Percentiles rank a stretch among this genome's conserved stretches.
Conservation (phyloP, 2,797 vertebrate species). For the Perodicticus potto region DNA sequence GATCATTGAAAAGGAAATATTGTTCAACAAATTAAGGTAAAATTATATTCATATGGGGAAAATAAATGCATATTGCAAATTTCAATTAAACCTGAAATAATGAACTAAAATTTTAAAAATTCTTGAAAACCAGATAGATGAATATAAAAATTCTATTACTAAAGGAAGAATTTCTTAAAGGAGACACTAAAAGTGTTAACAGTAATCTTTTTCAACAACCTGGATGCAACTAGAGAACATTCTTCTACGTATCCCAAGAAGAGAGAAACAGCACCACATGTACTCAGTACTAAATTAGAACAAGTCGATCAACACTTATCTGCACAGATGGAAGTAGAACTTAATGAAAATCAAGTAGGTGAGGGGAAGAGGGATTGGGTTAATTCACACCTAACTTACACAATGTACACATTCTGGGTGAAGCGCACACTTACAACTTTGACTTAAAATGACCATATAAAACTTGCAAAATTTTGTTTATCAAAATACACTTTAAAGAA, state of each 20-base stretch:
- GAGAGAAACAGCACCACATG: too few species aligned
- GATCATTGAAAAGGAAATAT: background rate
- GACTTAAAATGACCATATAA: background rate
- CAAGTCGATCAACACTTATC: too few species aligned
- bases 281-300: too few species aligned
- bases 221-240: too few species aligned
- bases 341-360: too few species aligned
- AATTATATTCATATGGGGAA: background rate
- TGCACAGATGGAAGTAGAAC: too few species aligned
- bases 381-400: too few species aligned
- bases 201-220: background rate
- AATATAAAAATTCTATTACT: background rate
- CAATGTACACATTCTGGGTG: too few species aligned
- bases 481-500: background rate
- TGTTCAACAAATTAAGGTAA: background rate
- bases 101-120: background rate
- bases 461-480: constrained; percentile 15
- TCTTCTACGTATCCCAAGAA: too few species aligned
- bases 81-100: constrained; percentile 33
- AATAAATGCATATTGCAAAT: background rate
- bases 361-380: too few species aligned
- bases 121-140: background rate
- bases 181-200: background rate
- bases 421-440: too few species aligned
- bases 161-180: background rate